Evolutionary conservation across 2,797 vertebrate species (phyloP), one percentile per base, ranked within the genome.

Genomic region (Otolemur crassicaudatus): DNA sequence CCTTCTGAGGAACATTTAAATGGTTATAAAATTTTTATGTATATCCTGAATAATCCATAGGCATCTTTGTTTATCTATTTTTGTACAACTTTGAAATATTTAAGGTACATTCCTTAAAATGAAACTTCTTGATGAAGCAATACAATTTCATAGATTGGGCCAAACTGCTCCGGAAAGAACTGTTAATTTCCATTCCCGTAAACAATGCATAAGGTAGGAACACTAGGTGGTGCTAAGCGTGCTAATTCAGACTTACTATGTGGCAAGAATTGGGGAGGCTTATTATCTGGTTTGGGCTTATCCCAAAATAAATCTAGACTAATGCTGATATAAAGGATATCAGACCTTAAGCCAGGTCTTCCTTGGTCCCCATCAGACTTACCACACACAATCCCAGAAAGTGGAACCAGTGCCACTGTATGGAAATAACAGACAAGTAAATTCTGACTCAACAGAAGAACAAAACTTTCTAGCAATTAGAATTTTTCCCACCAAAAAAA

Each of bases 221-320:
- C 87, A 94, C 81, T 67, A 92, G 88, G 73, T 88, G 85, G 75
- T 95, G 46, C 87, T 94, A 88, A n/a, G 16, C 37, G 79, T 61
- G 65, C 19, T 90, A 79, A 93, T 46, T 83, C 56, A 69, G 53
- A 77, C 11, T 49, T 34, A 37, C 23, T 49, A 14, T 5, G 2
- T 29, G 46, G 46, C 43, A 90, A 95, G 40, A 65, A 79, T 4
- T 58, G 56, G 61, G 25, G 31, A 91, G 43, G 16, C 3, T 89
- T 73, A 40, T 19, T 83, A 77, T 81, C 46, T 94, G 81, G 27
- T 73, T 81, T 75, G n/a, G 75, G 11, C 23, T 89, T 94, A 65
- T 61, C 76, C n/a, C 89, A 81, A 81, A 95, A 87, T 85, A 86
- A 89, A 91, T 82, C 80, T 90, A 49, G 25, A 84, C n/a, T 46